Conservation (phyloP, 2,888 invertebrate genomes). For the Carterocephalus palaemon region DNA sequence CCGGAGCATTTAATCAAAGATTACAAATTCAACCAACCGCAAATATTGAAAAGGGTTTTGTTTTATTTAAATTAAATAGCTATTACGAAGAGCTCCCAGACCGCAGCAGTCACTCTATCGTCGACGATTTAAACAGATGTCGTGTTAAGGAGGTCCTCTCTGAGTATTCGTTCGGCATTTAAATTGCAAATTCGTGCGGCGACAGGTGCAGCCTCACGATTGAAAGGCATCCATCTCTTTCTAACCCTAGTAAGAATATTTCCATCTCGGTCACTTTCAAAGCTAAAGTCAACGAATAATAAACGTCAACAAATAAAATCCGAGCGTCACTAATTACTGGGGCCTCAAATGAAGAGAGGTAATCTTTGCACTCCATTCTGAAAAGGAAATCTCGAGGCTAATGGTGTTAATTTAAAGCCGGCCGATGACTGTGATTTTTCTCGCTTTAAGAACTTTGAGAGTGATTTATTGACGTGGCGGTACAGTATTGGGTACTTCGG, state of each 20-base stretch:
- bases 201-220: constrained; percentile 73
- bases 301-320: constrained; percentile 79
- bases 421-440: constrained; percentile 75
- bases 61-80: constrained; percentile 75
- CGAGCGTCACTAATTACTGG: constrained; percentile 78
- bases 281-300: constrained; percentile 73
- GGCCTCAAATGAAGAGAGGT: constrained; percentile 70
- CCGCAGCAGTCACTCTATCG: constrained; percentile 72
- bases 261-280: constrained; percentile 48
- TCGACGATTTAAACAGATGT: constrained; percentile 78
- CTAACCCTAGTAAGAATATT: constrained; percentile 45
- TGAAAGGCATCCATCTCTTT: constrained; percentile 53
- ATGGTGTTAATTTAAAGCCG: constrained; percentile 78
- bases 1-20: constrained; percentile 12
- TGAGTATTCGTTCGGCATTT: constrained; percentile 75
- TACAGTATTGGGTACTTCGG: neutral
- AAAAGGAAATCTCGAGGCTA: constrained; percentile 74
- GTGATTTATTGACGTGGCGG: constrained; percentile 67
- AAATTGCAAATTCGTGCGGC: constrained; percentile 78
- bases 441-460: constrained; percentile 48
- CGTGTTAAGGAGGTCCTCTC: constrained; percentile 78
- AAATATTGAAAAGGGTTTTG: constrained; percentile 57
- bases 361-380: constrained; percentile 75
- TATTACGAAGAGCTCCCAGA: constrained; percentile 67
- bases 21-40: constrained; percentile 13